Base-by-base conservation (phyloP, 2,113 vertebrate genomes). In the Hippocampus zosterae region DNA sequence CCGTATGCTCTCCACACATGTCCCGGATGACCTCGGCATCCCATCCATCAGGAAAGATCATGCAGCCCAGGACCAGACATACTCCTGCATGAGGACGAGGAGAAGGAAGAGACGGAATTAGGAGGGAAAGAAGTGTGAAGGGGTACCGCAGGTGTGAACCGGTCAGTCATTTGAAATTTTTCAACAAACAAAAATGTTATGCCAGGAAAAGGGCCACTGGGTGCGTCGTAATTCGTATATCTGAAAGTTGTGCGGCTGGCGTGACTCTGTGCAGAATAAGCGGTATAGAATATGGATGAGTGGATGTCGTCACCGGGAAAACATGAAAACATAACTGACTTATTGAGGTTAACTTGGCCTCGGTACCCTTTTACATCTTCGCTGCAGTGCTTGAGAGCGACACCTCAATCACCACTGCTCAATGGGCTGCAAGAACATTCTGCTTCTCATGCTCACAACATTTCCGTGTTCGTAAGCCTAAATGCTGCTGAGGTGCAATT, bases 41-140 rank as follows among this genome's bases (percentile, higher is more conserved):
- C 96, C 96, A 98, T 83, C 96, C 96, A 69, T 98, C 94, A 1
- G 96, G 96, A 87, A 97, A 98, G 90, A 98, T 98, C 94, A 98
- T 95, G 89, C 96, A 98, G 83, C 96, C 96, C 87, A 98, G 94
- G 77, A 98, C 93, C 89, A 98, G 93, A 89, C 95, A 98, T 88
- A 94, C 95, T 91, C 95, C 96, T 98, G 86, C 65, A 79, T 76
- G 74, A 70, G 67, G 74, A 82, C 67, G 83, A 16, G 82, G 74
- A 71, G 65, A 33, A 41, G 72, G 2, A 63, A 50, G 19, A 19
- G 4, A 41, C 7, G 37, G 9, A 18, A 5, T 59, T 33, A 29
- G 57, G 16, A 15, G 29, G 9, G 27, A 19, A 23, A 9, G 21
- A 53, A 8, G 52, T n/a, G 19, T 3, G 52, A 53, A n/a, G 52